Evolutionary conservation across 2,797 vertebrate species (phyloP), one percentile per base, ranked within the genome.

Genomic region (Argentina silus): DNA sequence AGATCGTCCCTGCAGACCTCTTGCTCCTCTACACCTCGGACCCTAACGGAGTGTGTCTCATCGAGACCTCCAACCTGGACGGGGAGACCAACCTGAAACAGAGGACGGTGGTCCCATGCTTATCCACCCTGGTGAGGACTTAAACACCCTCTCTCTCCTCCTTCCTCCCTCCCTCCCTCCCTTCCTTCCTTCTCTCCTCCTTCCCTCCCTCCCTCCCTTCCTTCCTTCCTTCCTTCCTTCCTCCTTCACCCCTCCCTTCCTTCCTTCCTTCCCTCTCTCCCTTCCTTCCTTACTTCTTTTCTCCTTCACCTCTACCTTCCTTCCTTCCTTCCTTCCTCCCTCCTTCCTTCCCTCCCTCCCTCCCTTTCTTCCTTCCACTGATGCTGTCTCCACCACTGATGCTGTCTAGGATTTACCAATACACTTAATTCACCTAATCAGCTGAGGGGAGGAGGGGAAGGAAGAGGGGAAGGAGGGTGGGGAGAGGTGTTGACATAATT

Each of bases 51-150:
- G 89, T 96, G 86, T 98, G 97, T 83, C 93, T 95, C 89, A 88
- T 97, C 66, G 96, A 99, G 79, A 99, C 96, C 0, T 91, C 96
- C 87, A 98, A 93, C 90, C 91, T 99, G 9, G 97, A 99, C 0
- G 97, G 97, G 59, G 97, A 99, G 86, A 98, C 95, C 73, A 99
- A 96, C 89, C 94, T 98, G 44, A 99, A 98, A 43, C 96, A 96
- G 85, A 95, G 96, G 77, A 92, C 15, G 56, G 94, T 89, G 0
- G 93, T 97, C 72, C 8, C 21, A 4, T 59, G 19, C 21, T 23
- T 11, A 10, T 17, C 19, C 15, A 23, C 10, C 7, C 21, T 27
- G 7, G 9, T 15, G 7, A n/a, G 27, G 27, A 36, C 4, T 7
- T 17, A n/a, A 7, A 15, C 0, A 7, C 17, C 6, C 17, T 17